phyloP scores from a whole-genome alignment of 2,888 invertebrate species.

The Helleia helle region DNA sequence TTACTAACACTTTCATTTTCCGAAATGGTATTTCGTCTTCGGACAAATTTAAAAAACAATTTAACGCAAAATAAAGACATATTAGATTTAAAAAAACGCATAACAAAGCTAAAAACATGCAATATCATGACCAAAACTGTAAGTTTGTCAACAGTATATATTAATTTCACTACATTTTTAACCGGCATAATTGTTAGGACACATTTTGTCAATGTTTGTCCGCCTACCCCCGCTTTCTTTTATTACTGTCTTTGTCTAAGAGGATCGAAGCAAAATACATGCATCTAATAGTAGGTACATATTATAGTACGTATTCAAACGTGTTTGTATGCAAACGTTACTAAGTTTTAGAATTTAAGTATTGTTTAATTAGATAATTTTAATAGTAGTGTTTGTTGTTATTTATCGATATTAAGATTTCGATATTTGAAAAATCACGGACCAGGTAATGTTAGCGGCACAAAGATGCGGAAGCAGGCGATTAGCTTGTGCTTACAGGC shows the following conservation, averaged over 20 bases:
- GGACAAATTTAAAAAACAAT: slow-evolving; percentile 39
- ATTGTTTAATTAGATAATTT: neutral
- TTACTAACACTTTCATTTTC: slow-evolving; percentile 38
- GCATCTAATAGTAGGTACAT: slow-evolving; percentile 13
- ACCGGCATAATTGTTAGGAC: neutral
- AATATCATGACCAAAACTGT: slow-evolving; percentile 37
- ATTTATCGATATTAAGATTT: slow-evolving; percentile 17
- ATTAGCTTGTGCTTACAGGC: slow-evolving; percentile 70
- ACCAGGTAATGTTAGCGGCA: slow-evolving; percentile 68
- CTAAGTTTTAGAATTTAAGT: too few relatives aligned
- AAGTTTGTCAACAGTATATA: neutral
- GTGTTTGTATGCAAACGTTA: neutral
- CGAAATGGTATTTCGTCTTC: slow-evolving; percentile 31
- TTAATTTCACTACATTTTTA: neutral
- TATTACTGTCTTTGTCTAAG: neutral
- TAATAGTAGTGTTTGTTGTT: slow-evolving; percentile 4
- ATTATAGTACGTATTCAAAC: slow-evolving; percentile 3
- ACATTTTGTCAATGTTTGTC: neutral
- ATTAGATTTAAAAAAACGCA: slow-evolving; percentile 45
- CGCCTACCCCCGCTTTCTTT: slow-evolving; percentile 12
- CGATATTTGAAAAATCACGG: slow-evolving; percentile 46
- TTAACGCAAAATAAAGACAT: slow-evolving; percentile 49
- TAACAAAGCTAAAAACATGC: slow-evolving; percentile 51
- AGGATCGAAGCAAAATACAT: slow-evolving; percentile 14
- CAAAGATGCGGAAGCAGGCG: slow-evolving; percentile 56